These are phyloP conservation scores for Drosophila buzzatii DNA, from an alignment of 2,888 invertebrate species.

Conservation along the genomic window DNA sequence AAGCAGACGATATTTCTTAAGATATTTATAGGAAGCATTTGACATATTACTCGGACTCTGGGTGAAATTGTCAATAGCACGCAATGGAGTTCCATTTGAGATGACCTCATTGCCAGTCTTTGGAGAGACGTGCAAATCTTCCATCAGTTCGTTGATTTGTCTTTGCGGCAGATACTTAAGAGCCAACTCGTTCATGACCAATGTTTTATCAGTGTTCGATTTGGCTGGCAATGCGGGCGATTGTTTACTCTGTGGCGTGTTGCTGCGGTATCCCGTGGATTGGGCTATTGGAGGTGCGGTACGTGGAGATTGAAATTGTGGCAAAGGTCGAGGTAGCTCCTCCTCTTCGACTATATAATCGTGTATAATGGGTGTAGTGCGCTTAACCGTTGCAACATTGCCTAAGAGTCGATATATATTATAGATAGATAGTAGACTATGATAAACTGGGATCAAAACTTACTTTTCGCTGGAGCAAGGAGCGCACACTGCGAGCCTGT, in stretches of 20 bases:
- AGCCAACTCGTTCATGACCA: conserved; percentile 84
- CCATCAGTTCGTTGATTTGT: conserved; percentile 77
- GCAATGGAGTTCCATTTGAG: conserved; percentile 51
- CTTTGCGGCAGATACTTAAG: conserved; percentile 82
- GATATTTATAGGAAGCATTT: conserved; percentile 83
- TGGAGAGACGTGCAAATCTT: conserved; percentile 69
- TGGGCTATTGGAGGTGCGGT: conserved; percentile 69
- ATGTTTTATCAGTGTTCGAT: conserved; percentile 79
- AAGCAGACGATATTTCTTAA: conserved; percentile 82
- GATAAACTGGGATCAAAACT: neutral
- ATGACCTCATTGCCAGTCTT: conserved; percentile 16
- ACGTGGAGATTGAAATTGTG: conserved; percentile 62
- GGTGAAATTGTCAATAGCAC: conserved; percentile 71
- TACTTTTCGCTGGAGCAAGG: conserved; percentile 40
- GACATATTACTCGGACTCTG: conserved; percentile 79
- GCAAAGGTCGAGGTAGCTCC: conserved; percentile 30
- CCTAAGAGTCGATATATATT: conserved; percentile 18
- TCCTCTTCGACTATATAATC: conserved; percentile 68
- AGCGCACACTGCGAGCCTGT: conserved; percentile 59
- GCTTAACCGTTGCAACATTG: conserved; percentile 38
- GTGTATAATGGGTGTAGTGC: conserved; percentile 54
- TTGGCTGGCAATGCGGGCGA: conserved; percentile 58
- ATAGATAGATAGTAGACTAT: neutral
- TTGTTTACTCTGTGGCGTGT: conserved; percentile 61
- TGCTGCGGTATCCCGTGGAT: conserved; percentile 75